These are phyloP conservation scores for Liodrosophila aerea DNA, from an alignment of 2,888 invertebrate genomes.

Conservation along the genomic window DNA sequence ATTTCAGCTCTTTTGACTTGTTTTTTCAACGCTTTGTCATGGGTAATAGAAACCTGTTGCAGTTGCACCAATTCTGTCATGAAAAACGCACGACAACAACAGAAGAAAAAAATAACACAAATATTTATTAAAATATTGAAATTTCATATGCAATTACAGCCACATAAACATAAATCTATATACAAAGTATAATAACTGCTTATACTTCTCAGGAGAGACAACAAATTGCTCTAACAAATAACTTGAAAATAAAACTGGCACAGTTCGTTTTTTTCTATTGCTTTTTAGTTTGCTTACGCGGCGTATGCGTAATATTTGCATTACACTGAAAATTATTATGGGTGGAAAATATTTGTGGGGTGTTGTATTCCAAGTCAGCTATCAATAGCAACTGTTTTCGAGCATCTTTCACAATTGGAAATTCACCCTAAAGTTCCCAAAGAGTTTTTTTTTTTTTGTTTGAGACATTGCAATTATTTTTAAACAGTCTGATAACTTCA, in stretches of 20 bases:
- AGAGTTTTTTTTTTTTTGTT: conserved; percentile 22
- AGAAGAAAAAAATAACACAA: conserved; percentile 52
- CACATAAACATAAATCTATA: conserved; percentile 49
- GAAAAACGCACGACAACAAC: conserved; percentile 50
- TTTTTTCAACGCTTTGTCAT: conserved; percentile 4
- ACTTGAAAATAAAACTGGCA: conserved; percentile 25
- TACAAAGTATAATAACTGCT: conserved; percentile 44
- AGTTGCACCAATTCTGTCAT: conserved; percentile 72
- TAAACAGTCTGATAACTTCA: conserved; percentile 33
- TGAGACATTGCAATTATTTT: conserved; percentile 64
- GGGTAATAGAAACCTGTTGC: conserved; percentile 58
- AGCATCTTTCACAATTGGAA: conserved; percentile 9
- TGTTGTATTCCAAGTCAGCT: conserved; percentile 34
- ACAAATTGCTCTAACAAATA: conserved; percentile 35
- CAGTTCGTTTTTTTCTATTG: conserved; percentile 15
- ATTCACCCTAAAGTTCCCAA: conserved; percentile 2
- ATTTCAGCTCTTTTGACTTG: conserved; percentile 1
- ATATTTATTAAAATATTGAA: conserved; percentile 68
- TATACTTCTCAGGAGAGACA: conserved; percentile 29
- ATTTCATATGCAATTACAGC: conserved; percentile 66
- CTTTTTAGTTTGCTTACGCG: conserved; percentile 35
- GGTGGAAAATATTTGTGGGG: background rate
- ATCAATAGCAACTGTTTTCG: conserved; percentile 52
- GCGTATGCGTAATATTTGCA: conserved; percentile 58
- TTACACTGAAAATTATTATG: conserved; percentile 7